Evolutionary conservation across 2,113 vertebrate species (phyloP).

Genomic region (Girardinichthys multiradiatus): DNA sequence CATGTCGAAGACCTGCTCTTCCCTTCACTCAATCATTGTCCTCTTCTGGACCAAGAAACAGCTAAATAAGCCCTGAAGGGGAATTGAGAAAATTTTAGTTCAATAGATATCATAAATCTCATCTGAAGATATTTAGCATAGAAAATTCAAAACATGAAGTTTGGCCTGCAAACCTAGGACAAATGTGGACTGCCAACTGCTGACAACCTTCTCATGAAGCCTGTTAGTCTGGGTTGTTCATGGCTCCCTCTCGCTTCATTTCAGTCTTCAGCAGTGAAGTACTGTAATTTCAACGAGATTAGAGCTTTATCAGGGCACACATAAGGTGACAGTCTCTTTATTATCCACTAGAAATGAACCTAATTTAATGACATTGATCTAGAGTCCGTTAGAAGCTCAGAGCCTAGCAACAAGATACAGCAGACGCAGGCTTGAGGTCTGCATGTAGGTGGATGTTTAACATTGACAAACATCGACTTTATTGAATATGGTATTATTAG

Average conservation of each 20-base stretch:
- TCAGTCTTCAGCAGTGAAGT: constrained; percentile 17
- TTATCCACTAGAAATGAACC: constrained; percentile 57
- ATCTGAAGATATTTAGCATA: not conserved
- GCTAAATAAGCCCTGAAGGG: not conserved
- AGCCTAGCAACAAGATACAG: constrained; percentile 34
- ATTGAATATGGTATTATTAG: constrained; percentile 45
- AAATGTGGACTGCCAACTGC: not conserved
- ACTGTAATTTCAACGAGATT: constrained; percentile 55
- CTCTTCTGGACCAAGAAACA: not conserved
- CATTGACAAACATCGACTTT: constrained; percentile 38
- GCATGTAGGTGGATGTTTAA: constrained; percentile 28
- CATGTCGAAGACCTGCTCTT: too few relatives aligned
- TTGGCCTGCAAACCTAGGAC: too few relatives aligned
- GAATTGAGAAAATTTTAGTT: not conserved
- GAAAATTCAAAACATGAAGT: not conserved
- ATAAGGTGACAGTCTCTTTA: constrained; percentile 55
- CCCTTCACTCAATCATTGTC: not conserved
- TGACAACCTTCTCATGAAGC: not conserved
- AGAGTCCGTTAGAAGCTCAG: constrained; percentile 39
- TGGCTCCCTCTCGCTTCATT: constrained; percentile 5
- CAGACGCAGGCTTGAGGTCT: constrained; percentile 15
- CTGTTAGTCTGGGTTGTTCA: constrained; percentile 1
- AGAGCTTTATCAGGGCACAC: constrained; percentile 50
- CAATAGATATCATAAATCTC: not conserved
- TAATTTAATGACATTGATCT: constrained; percentile 61